A percentile compares a stretch with the other conserved stretches of the same genome.
Evolutionary conservation across 1,140 invertebrate species (phyloP).

Genomic region (Hesperophylax magnus): DNA sequence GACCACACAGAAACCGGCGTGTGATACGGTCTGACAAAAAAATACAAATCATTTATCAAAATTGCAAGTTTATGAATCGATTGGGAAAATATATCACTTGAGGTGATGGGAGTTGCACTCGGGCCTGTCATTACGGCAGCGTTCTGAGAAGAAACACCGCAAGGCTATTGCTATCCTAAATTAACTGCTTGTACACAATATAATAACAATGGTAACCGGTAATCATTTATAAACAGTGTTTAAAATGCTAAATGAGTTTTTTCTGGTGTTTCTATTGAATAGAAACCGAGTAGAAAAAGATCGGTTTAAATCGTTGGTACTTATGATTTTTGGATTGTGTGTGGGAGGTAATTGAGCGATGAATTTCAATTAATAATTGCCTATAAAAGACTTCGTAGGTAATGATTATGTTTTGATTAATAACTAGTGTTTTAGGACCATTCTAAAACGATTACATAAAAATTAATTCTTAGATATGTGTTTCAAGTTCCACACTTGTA

Average conservation of each 20-base stretch:
- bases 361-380: too few relatives aligned
- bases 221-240: too few relatives aligned
- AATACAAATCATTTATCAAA: slow-evolving; percentile 40
- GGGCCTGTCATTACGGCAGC: background rate
- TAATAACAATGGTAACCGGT: too few relatives aligned
- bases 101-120: background rate
- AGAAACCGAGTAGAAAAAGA: too few relatives aligned
- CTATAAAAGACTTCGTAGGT: background rate
- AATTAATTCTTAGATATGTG: background rate
- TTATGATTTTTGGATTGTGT: too few relatives aligned
- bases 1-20: slow-evolving; percentile 48
- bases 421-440: background rate
- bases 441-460: background rate
- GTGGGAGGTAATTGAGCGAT: too few relatives aligned
- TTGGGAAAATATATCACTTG: slow-evolving; percentile 16
- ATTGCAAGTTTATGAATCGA: slow-evolving; percentile 26
- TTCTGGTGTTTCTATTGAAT: too few relatives aligned
- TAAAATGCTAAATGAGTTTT: too few relatives aligned
- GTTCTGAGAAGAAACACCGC: slow-evolving; percentile 17
- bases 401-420: background rate
- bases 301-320: too few relatives aligned
- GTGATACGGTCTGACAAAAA: background rate
- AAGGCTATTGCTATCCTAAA: background rate
- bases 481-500: background rate
- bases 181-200: too few relatives aligned